Conservation (phyloP, 2,113 vertebrate genomes). For the Desmodus rotundus region DNA sequence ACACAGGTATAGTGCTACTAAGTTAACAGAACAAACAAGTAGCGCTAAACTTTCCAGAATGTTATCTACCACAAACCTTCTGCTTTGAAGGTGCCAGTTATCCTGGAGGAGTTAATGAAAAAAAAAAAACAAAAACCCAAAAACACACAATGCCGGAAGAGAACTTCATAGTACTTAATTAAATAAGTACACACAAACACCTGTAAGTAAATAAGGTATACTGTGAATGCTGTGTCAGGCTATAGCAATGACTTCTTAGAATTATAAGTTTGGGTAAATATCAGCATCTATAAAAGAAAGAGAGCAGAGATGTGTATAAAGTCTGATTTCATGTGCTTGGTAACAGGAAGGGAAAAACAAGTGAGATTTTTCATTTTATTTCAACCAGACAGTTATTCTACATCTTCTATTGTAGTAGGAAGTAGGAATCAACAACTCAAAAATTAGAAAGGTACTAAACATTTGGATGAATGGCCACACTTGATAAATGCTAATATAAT, state of each 20-base stretch:
- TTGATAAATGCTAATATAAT: not conserved
- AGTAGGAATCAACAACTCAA: not conserved
- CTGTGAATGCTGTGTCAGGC: not conserved
- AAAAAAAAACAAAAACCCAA: not conserved
- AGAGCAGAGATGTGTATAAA: not conserved
- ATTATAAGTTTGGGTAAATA: not conserved
- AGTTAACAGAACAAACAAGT: not conserved
- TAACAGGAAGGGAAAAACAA: not conserved
- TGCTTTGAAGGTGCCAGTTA: not conserved
- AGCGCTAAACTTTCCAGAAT: not conserved
- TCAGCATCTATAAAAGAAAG: not conserved
- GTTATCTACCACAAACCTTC: not conserved
- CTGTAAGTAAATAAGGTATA: constrained; percentile 1
- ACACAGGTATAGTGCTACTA: not conserved
- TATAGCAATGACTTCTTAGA: not conserved
- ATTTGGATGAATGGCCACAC: not conserved
- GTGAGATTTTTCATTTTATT: not conserved
- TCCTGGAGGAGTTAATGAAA: not conserved
- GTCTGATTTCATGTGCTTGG: not conserved
- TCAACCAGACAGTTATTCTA: not conserved
- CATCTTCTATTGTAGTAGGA: not conserved
- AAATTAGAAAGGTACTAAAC: not conserved
- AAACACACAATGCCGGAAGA: not conserved
- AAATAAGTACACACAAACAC: not conserved
- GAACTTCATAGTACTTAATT: not conserved